A percentile compares a stretch with the other conserved stretches of the same genome.
phyloP scores from a whole-genome alignment of 2,888 invertebrate genomes.

The Stictocephala bisonia region DNA sequence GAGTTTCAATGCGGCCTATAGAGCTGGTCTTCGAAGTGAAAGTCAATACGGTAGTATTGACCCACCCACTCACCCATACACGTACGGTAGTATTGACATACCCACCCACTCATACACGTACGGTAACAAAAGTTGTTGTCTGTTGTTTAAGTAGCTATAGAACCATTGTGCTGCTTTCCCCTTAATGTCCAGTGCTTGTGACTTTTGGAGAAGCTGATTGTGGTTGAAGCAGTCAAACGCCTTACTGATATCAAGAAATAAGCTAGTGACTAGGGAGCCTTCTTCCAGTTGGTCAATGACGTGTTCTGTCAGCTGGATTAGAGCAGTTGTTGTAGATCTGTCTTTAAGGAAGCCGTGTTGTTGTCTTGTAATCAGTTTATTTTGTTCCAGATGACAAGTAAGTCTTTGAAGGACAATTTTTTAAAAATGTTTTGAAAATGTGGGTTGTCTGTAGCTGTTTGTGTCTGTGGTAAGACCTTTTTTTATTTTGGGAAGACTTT shows the following conservation, averaged over 20 bases:
- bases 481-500: background rate
- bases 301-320: background rate
- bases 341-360: constrained; percentile 2
- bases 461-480: no score
- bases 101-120: no score
- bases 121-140: background rate
- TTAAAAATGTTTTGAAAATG: constrained; percentile 16
- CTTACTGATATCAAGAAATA: background rate
- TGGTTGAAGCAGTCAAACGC: background rate
- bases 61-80: no score
- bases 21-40: no score
- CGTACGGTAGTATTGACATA: no score
- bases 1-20: no score
- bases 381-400: background rate
- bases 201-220: background rate
- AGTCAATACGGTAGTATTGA: no score
- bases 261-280: background rate
- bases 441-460: no score
- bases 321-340: background rate
- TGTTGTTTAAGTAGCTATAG: background rate
- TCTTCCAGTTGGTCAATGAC: background rate
- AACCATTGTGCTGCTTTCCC: background rate
- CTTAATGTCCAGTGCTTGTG: background rate
- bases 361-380: background rate
- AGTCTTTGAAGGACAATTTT: constrained; percentile 6